Evolutionary conservation across 2,113 vertebrate genomes (phyloP), one percentile per base, ranked within the genome.

Genomic region (Pogonocichla stellata): DNA sequence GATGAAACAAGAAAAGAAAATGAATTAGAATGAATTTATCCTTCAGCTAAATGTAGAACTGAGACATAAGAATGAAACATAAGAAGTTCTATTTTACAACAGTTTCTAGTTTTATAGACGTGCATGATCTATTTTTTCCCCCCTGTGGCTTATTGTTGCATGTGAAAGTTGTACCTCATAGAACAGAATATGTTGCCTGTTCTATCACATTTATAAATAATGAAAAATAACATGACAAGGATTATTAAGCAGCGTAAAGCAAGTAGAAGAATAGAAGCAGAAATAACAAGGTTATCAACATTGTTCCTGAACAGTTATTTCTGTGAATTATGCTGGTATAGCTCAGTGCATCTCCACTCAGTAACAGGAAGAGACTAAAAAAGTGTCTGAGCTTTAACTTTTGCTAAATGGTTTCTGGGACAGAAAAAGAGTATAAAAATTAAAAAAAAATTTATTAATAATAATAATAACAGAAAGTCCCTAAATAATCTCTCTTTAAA

Each of bases 241-340:
- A 92, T 79, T 93, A 83, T 95, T 89, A 91, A 91, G n/a, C 53
- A 95, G 20, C 0, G 0, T 42, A 93, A 84, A 92, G 34, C 38
- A 93, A 92, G 53, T 84, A 80, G 88, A 83, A 80, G 29, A 94
- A 57, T 19, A 36, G 80, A 96, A 95, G 65, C 43, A 85, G 82
- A 92, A 95, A 88, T 77, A 95, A 75, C 36, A 71, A 88, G 67
- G 34, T 47, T 82, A 79, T 92, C 47, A 81, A 66, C 40, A 74
- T 71, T 87, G 19, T 78, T 87, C 14, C 73, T 82, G 75, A 92
- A 48, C 42, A 50, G 67, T 72, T 93, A 77, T 92, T 96, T 87
- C 54, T 66, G 28, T 92, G 47, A 88, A 77, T 93, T 82, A 75
- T 87, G 19, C 4, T 73, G 18, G 19, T 67, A 51, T 48, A 72